Base-by-base conservation (phyloP, 2,113 vertebrate species). In the Scomber scombrus region DNA sequence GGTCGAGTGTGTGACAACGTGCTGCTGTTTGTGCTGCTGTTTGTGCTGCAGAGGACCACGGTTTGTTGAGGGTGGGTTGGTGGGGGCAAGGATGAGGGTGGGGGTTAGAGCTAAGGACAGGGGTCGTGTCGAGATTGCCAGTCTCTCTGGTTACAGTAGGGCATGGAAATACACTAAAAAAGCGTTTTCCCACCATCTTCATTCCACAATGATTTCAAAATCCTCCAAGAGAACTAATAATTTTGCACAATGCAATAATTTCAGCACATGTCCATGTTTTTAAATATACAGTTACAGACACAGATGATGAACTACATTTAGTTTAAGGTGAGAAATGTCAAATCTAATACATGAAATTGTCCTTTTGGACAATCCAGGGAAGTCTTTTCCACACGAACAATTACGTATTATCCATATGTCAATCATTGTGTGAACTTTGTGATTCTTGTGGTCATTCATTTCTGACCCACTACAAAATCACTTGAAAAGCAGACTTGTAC, bases 1-100 rank as follows among this genome's bases (percentile, higher is more conserved):
- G 92, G 88, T 89, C 21, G 70, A 86, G 71, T 72, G 81, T 81
- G 82, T 93, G 92, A 93, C 88, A 92, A 89, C 79, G 52, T 65
- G 79, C 75, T 56, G 81, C 71, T 86, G 86, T 92, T 89, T 88
- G 52, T 65, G 79, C 75, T 56, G 81, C 71, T 86, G 86, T 92
- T 89, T 88, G 89, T 89, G 83, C 75, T 40, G 82, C 61, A 11
- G 78, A 90, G 76, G 77, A 82, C 77, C 75, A 55, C 46, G 23
- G 57, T 85, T 81, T 86, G 87, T 85, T 67, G 82, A 79, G 83
- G 76, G 61, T 75, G 88, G 84, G 62, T 61, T 64, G 75, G 85
- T 52, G 83, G 66, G 83, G 82, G 87, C 85, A 75, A 75, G 68
- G 75, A 78, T 40, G 54, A 74, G 64, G 69, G 62, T 43, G 45